Evolutionary conservation across 2,888 invertebrate genomes (phyloP).

Genomic region (Augiades crinisus): DNA sequence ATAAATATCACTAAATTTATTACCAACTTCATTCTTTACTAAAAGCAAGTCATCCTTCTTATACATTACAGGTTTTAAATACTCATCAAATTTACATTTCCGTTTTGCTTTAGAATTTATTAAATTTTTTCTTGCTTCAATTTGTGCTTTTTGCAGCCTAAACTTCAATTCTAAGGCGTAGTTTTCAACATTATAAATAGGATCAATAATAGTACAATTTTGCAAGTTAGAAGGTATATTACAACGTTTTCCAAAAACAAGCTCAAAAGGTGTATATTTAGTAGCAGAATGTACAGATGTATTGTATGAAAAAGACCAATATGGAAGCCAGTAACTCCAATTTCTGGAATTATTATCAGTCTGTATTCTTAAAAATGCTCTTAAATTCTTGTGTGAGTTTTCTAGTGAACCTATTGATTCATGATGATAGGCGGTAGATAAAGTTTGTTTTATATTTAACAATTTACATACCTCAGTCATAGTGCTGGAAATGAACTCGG

Average conservation of each 20-base stretch:
- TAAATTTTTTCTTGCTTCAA: too few species aligned
- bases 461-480: conserved; percentile 23
- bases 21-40: neutral
- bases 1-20: neutral
- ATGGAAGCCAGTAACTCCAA: conserved; percentile 30
- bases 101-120: too few species aligned
- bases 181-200: conserved; percentile 16
- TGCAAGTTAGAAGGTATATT: conserved; percentile 10
- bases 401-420: conserved; percentile 29
- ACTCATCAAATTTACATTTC: too few species aligned
- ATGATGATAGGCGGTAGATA: conserved; percentile 29
- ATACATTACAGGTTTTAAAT: too few species aligned
- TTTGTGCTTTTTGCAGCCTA: conserved; percentile 16
- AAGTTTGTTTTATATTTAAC: conserved; percentile 25
- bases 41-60: too few species aligned
- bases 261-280: conserved; percentile 29
- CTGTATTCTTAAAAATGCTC: conserved; percentile 1
- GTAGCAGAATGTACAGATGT: conserved; percentile 30
- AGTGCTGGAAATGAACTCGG: conserved; percentile 12
- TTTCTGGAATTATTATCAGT: neutral
- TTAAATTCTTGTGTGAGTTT: conserved; percentile 21
- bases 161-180: conserved; percentile 14
- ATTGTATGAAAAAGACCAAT: conserved; percentile 31
- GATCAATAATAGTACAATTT: conserved; percentile 2
- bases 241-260: conserved; percentile 30